Evolutionary conservation across 2,113 vertebrate species (phyloP).

Genomic region (Acanthochromis polyacanthus): DNA sequence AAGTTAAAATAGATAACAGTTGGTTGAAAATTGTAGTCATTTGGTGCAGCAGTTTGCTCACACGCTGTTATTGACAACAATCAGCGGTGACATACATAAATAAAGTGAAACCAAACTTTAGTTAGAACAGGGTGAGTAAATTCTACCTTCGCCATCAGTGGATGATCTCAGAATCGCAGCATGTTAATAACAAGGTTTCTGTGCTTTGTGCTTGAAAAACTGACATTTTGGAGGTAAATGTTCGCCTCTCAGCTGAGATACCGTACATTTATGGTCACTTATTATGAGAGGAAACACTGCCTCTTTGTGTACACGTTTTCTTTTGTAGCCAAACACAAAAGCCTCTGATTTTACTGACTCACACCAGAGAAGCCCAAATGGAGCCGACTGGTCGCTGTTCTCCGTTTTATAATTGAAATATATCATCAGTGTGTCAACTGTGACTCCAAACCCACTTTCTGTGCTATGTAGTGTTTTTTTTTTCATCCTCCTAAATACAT

Average conservation of each 20-base stretch:
- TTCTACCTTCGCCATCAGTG: slow-evolving; percentile 5
- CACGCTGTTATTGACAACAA: slow-evolving; percentile 16
- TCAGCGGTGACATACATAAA: slow-evolving; percentile 15
- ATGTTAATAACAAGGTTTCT: slow-evolving; percentile 44
- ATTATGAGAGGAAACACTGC: slow-evolving; percentile 3
- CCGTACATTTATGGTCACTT: slow-evolving; percentile 14
- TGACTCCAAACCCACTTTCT: slow-evolving; percentile 7
- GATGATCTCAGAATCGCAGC: not conserved
- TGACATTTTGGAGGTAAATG: slow-evolving; percentile 6
- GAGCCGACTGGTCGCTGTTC: slow-evolving; percentile 5
- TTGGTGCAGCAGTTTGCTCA: not conserved
- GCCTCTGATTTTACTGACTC: slow-evolving; percentile 14
- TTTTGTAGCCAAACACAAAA: slow-evolving; percentile 40
- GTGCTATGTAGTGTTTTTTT: slow-evolving; percentile 13
- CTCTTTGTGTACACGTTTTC: not conserved
- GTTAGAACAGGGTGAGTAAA: not conserved
- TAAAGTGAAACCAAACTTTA: not conserved
- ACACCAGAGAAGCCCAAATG: not conserved
- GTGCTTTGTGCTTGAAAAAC: slow-evolving; percentile 6
- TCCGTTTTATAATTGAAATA: slow-evolving; percentile 37
- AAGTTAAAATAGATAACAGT: no score
- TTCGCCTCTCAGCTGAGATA: slow-evolving; percentile 6
- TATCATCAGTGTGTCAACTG: slow-evolving; percentile 29
- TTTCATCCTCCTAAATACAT: slow-evolving; percentile 34
- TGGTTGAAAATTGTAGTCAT: not conserved